Conservation (phyloP, 2,888 invertebrate species). For the Sympetrum striolatum region DNA sequence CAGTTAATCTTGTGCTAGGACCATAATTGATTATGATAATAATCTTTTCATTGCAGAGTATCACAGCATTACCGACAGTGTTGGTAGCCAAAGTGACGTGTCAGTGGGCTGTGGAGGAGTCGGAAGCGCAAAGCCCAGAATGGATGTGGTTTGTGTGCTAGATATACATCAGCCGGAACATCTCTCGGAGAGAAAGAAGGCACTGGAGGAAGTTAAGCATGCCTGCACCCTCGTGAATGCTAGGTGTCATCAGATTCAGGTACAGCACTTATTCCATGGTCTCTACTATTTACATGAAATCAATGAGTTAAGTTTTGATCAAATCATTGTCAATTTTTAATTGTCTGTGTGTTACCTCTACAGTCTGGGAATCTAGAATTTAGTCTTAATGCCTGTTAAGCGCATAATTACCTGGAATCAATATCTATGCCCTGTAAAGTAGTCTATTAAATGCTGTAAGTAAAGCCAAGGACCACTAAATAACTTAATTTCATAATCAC, state of each 20-base stretch:
- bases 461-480: too few species aligned
- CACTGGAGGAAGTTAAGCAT: conserved; percentile 83
- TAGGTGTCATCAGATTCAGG: conserved; percentile 83
- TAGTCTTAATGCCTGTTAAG: too few species aligned
- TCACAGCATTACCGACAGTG: conserved; percentile 65
- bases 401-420: too few species aligned
- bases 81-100: conserved; percentile 69
- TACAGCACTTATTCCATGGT: conserved; percentile 55
- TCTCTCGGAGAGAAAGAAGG: conserved; percentile 77
- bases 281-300: too few species aligned
- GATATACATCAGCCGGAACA: conserved; percentile 78
- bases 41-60: conserved; percentile 44
- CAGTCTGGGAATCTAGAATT: too few species aligned
- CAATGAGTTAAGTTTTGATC: too few species aligned
- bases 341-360: too few species aligned
- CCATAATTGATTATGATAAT: neutral
- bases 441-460: too few species aligned
- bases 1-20: neutral
- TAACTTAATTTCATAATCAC: too few species aligned
- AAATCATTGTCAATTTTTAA: too few species aligned
- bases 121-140: conserved; percentile 63
- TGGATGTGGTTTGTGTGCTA: conserved; percentile 90
- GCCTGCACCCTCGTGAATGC: conserved; percentile 82
- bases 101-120: conserved; percentile 57
- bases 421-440: too few species aligned